These are phyloP conservation scores for Characodon lateralis DNA, from an alignment of 2,797 vertebrate genomes.

Conservation along the genomic window DNA sequence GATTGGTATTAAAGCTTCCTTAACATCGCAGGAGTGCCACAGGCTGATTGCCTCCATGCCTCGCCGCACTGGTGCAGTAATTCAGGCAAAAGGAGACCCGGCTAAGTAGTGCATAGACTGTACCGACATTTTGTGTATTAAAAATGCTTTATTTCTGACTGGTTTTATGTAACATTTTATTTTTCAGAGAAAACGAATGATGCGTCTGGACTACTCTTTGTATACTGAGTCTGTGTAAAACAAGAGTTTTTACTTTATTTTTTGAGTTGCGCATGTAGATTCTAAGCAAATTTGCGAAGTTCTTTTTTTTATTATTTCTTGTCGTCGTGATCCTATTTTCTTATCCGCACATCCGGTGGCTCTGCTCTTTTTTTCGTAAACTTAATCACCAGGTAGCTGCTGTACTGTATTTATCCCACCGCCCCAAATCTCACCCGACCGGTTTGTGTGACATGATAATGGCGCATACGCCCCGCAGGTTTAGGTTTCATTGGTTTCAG, in stretches of 20 bases:
- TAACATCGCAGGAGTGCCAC: too few species aligned
- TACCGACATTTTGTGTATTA: too few species aligned
- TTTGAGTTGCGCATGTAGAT: neutral
- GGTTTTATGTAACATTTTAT: too few species aligned
- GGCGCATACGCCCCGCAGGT: conserved; percentile 33
- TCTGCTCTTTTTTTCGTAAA: neutral
- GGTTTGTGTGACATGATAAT: conserved; percentile 61
- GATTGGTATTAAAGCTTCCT: too few species aligned
- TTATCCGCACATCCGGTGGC: conserved; percentile 28
- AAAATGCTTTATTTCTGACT: too few species aligned
- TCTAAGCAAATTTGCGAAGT: neutral
- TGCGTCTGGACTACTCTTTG: neutral
- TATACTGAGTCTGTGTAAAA: neutral
- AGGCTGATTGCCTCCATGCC: too few species aligned
- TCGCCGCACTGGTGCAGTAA: too few species aligned
- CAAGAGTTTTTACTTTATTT: neutral
- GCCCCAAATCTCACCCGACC: conserved; percentile 71
- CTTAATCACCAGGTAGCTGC: neutral
- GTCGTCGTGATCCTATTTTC: too few species aligned
- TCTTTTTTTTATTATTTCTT: neutral
- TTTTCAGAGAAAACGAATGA: too few species aligned
- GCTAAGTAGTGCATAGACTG: too few species aligned
- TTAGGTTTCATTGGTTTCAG: conserved; percentile 56
- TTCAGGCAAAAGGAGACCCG: too few species aligned
- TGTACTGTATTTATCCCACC: neutral